Conservation (phyloP, 2,888 invertebrate species). For the Crepidodera aurea region DNA sequence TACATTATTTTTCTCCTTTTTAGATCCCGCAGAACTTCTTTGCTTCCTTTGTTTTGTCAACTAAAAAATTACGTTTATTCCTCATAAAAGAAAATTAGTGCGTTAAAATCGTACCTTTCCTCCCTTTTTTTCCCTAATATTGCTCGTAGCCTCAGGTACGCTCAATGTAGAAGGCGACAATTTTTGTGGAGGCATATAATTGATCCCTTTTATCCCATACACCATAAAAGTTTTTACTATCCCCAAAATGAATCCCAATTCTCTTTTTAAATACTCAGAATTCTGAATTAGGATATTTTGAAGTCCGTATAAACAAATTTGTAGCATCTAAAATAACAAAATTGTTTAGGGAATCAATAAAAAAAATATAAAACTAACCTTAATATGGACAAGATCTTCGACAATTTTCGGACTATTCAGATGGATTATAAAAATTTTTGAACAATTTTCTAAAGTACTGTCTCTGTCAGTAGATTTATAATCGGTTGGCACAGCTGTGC, state of each 20-base stretch:
- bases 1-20: slow-evolving; percentile 39
- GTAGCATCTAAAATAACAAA: slow-evolving; percentile 61
- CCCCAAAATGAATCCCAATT: slow-evolving; percentile 67
- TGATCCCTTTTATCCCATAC: slow-evolving; percentile 62
- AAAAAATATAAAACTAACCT: slow-evolving; percentile 58
- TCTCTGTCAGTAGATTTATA: slow-evolving; percentile 20
- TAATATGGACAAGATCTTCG: slow-evolving; percentile 64
- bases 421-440: slow-evolving; percentile 60
- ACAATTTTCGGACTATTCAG: slow-evolving; percentile 56
- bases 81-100: neutral
- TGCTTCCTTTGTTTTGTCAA: slow-evolving; percentile 52
- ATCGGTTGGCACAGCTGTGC: slow-evolving; percentile 43
- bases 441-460: slow-evolving; percentile 54
- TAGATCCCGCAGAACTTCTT: slow-evolving; percentile 39
- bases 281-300: slow-evolving; percentile 56
- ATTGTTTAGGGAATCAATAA: too few species aligned
- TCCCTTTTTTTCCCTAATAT: slow-evolving; percentile 62
- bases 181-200: slow-evolving; percentile 63
- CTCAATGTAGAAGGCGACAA: slow-evolving; percentile 70
- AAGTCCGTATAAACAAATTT: slow-evolving; percentile 57
- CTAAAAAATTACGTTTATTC: slow-evolving; percentile 35
- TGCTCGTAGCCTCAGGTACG: slow-evolving; percentile 62
- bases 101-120: slow-evolving; percentile 66
- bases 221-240: slow-evolving; percentile 67
- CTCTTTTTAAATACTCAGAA: slow-evolving; percentile 52